These are phyloP conservation scores for Apostichopus parvimensis DNA, from an alignment of 35 echinoderm and acorn worm genomes.

Conservation along the genomic window DNA sequence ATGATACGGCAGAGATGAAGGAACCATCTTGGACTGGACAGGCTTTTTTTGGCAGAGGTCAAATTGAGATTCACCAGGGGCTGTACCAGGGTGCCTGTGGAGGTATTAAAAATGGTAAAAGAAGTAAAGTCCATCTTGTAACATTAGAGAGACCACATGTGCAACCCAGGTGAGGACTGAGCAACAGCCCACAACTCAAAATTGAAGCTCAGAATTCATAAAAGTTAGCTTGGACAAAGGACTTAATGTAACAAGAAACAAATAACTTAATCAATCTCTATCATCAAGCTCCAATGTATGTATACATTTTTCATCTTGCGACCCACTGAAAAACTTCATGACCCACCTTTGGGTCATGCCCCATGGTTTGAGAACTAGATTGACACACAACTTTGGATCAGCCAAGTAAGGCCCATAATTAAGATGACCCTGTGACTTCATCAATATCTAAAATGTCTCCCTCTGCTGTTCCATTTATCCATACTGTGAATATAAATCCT, in stretches of 20 bases:
- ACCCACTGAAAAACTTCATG: no score
- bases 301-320: no score
- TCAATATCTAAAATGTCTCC: constrained; percentile 85
- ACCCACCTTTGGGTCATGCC: no score
- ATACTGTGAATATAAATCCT: constrained; percentile 55
- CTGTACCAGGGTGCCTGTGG: constrained; percentile 77
- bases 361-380: no score
- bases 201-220: no score
- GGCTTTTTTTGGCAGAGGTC: constrained; percentile 45
- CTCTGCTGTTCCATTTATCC: constrained; percentile 36
- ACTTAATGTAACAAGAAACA: no score
- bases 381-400: constrained; percentile 78
- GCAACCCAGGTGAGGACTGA: no score
- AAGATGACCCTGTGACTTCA: constrained; percentile 80
- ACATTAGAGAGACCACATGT: no score
- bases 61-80: constrained; percentile 55
- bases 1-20: constrained; percentile 43
- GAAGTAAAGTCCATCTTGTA: background rate
- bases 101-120: background rate
- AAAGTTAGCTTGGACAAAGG: no score
- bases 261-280: no score
- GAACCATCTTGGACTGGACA: constrained; percentile 68
- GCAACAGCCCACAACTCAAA: no score
- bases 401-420: constrained; percentile 6
- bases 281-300: no score